These are phyloP conservation scores for Malurus splendens DNA, from an alignment of 2,797 vertebrate species.

Conservation along the genomic window DNA sequence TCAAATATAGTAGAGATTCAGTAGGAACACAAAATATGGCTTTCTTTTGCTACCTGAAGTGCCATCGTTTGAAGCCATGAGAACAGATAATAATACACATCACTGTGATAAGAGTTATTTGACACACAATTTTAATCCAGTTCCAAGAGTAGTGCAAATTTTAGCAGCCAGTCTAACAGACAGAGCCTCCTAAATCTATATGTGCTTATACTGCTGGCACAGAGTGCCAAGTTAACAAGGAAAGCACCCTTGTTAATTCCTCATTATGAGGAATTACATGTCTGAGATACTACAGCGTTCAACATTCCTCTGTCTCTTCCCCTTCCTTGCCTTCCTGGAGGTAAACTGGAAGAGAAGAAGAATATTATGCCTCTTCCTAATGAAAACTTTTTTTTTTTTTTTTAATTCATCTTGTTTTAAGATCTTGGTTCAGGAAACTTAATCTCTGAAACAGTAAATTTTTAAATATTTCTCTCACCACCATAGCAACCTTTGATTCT, in stretches of 20 bases:
- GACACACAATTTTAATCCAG: not conserved
- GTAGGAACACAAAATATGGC: not conserved
- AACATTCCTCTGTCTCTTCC: not conserved
- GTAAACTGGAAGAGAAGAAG: not conserved
- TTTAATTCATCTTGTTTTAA: not conserved
- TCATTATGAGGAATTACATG: not conserved
- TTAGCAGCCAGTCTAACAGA: slow-evolving; percentile 12
- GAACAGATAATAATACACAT: not conserved
- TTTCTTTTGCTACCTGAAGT: not conserved
- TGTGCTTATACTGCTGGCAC: not conserved
- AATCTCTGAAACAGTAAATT: not conserved
- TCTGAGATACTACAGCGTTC: not conserved
- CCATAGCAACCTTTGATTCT: not conserved
- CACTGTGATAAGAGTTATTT: not conserved
- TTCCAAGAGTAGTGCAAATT: not conserved
- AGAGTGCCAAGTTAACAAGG: not conserved
- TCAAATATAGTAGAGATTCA: not conserved
- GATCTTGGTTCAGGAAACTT: not conserved
- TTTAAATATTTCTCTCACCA: not conserved
- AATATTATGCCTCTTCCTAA: not conserved
- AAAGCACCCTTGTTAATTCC: not conserved
- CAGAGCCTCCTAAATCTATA: not conserved
- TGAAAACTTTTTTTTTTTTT: not conserved
- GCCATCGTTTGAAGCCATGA: not conserved
- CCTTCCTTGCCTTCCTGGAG: not conserved